Base-by-base conservation (phyloP, 2,797 vertebrate genomes). In the Limnodromus scolopaceus region DNA sequence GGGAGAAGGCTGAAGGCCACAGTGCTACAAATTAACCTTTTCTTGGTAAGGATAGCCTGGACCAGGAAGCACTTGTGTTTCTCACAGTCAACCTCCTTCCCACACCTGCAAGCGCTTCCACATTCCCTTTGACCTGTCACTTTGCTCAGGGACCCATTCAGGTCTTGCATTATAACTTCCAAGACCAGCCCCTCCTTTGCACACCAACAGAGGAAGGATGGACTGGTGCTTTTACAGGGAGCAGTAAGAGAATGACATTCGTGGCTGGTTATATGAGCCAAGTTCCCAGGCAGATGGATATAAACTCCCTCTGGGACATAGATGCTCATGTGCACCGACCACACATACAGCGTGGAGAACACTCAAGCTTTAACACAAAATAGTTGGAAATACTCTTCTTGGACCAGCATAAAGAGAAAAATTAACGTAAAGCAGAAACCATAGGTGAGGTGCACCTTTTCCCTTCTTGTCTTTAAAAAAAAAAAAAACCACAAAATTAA, bases 1-100 rank as follows among this genome's bases (percentile, higher is more conserved):
- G 97, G 95, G 60, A 95, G 91, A 96, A 95, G 94, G 96, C 97
- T 90, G 83, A 96, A 97, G 96, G 96, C 96, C 97, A 91, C 89
- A 95, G 94, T 95, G 95, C 97, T 94, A 92, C 51, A 87, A 92
- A 96, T 98, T 98, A 98, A 98, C 98, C 98, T 98, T 97, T 98
- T 96, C 95, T 95, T 97, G 93, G 95, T 92, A 77, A 68, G 75
- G 87, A 78, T 87, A 89, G 91, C 92, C 87, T 38, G 39, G 77
- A 88, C 41, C 84, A 94, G 74, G 79, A 80, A 74, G 55, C 36
- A 36, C 38, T 91, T 80, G 30, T 17, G 48, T 57, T 92, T 80
- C 71, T 91, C n/a, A 55, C 13, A 79, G 79, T 58, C 64, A 2
- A 91, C 5, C 43, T 68, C 57, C 74, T 83, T 64, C 85, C 58